A percentile compares a stretch with the other conserved stretches of the same genome.
Conservation (phyloP, 2,888 invertebrate species). For the Charanyca ferruginea region DNA sequence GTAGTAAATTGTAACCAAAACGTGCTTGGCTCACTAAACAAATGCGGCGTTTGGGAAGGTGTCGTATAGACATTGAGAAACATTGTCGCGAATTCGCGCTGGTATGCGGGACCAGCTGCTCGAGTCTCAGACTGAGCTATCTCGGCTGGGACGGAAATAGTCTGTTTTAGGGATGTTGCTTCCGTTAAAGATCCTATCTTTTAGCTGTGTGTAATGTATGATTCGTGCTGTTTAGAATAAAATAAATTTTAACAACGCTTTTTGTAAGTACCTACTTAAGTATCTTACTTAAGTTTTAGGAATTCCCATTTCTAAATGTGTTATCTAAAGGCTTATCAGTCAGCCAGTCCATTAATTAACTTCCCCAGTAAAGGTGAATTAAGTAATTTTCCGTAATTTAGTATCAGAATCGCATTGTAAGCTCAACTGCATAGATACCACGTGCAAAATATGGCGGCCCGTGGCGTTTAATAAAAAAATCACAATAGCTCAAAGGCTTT, state of each 20-base stretch:
- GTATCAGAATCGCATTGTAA: not conserved
- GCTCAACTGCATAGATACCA: constrained; percentile 5
- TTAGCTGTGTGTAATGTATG: not conserved
- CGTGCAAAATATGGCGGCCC: constrained; percentile 33
- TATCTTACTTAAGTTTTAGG: no score
- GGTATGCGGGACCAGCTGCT: constrained; percentile 67
- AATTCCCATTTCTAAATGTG: constrained; percentile 1
- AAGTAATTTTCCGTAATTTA: constrained; percentile 7
- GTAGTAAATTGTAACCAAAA: constrained; percentile 39
- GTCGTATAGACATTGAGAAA: constrained; percentile 51
- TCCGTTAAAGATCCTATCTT: constrained; percentile 46
- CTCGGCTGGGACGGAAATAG: constrained; percentile 62
- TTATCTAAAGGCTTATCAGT: not conserved
- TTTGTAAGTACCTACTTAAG: no score
- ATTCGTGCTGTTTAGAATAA: no score
- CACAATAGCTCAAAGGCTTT: not conserved
- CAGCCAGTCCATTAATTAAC: no score
- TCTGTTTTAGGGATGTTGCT: constrained; percentile 59
- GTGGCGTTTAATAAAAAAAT: constrained; percentile 36
- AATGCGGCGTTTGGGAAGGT: constrained; percentile 28
- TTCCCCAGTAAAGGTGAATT: no score
- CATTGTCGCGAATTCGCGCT: constrained; percentile 53
- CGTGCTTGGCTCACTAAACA: constrained; percentile 46
- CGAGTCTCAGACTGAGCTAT: constrained; percentile 60
- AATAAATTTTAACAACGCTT: no score